Percentiles rank a stretch among this genome's conserved stretches.
These are phyloP conservation scores for Uloborus plumipes DNA, from an alignment of 2,888 invertebrate genomes.

Conservation along the genomic window DNA sequence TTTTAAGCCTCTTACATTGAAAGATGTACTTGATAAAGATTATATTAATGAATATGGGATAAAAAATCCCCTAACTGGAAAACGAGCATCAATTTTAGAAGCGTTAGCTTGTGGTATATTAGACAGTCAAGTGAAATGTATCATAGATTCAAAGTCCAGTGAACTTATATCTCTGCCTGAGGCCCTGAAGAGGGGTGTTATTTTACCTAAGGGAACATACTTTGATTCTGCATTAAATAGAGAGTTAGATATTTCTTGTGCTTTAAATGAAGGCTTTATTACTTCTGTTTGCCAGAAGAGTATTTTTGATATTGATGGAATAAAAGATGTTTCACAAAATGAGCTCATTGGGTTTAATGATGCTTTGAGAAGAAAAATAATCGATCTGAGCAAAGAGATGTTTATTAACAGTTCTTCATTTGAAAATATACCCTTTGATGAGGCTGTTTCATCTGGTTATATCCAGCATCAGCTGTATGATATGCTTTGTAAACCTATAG, in stretches of 20 bases:
- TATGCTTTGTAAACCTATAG: slow-evolving; percentile 86
- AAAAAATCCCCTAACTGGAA: slow-evolving; percentile 83
- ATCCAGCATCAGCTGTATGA: slow-evolving; percentile 74
- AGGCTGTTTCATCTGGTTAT: slow-evolving; percentile 74
- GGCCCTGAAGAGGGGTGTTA: slow-evolving; percentile 84
- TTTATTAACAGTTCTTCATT: slow-evolving; percentile 77
- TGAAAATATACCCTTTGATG: slow-evolving; percentile 80
- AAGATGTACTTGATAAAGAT: slow-evolving; percentile 84
- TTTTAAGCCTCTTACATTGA: slow-evolving; percentile 89
- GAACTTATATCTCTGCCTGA: slow-evolving; percentile 87
- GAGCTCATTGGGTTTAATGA: slow-evolving; percentile 84
- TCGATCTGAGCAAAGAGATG: slow-evolving; percentile 71
- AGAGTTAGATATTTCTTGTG: slow-evolving; percentile 84
- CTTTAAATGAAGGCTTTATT: slow-evolving; percentile 85
- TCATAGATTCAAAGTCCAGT: slow-evolving; percentile 84
- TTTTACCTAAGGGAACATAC: slow-evolving; percentile 82
- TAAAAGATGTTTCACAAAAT: slow-evolving; percentile 83
- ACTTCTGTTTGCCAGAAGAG: slow-evolving; percentile 85
- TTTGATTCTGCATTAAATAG: slow-evolving; percentile 82
- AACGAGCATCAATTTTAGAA: slow-evolving; percentile 83
- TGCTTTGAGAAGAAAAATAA: slow-evolving; percentile 78
- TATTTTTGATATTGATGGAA: slow-evolving; percentile 90
- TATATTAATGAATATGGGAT: slow-evolving; percentile 83
- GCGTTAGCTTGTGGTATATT: slow-evolving; percentile 87
- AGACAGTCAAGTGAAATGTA: slow-evolving; percentile 87